Base-by-base conservation (phyloP, 2,888 invertebrate species). In the Diarsia mendica region DNA sequence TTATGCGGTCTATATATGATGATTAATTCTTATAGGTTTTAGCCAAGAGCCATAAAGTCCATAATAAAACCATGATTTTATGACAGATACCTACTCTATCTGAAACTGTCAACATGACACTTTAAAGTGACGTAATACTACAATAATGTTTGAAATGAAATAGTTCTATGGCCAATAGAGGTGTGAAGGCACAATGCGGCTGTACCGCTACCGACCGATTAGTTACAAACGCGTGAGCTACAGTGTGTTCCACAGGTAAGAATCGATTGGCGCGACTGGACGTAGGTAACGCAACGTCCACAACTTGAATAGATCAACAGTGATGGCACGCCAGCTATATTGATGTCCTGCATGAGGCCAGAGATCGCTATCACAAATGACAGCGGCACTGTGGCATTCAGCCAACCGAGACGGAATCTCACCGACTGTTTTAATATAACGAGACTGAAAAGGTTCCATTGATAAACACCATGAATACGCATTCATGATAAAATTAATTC, bases 331-430 rank as follows among this genome's bases (percentile, higher is more conserved):
- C 48, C 18, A 70, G 55, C 55, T 72, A 58, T 72, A 70, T 49
- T 77, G 69, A 77, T 78, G 82, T 61, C 85, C 85, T 67, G 68
- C 74, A 75, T 82, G 82, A 85, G 82, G 82, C 83, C 83, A 84
- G 89, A 84, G 89, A 88, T 87, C 63, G 70, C 71, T 84, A 84
- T 88, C 88, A 74, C 74, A 69, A 73, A 80, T 86, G 82, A 72
- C 81, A 82, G 70, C 72, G 78, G 46, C 69, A 70, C 80, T 80
- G 73, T 75, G 79, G 48, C 67, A 67, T 20, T 69, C 86, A 85
- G 66, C 89, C 79, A 74, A 85, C 83, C 88, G 85, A 55, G 66
- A 85, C 88, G 60, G 55, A 75, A 75, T 74, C 73, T 73, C 74
- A 66, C 75, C 72, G 55, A 39, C 64, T 63, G 65, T 64, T 72